These are phyloP conservation scores for Cathartes aura DNA, from an alignment of 2,113 vertebrate genomes.

Conservation along the genomic window DNA sequence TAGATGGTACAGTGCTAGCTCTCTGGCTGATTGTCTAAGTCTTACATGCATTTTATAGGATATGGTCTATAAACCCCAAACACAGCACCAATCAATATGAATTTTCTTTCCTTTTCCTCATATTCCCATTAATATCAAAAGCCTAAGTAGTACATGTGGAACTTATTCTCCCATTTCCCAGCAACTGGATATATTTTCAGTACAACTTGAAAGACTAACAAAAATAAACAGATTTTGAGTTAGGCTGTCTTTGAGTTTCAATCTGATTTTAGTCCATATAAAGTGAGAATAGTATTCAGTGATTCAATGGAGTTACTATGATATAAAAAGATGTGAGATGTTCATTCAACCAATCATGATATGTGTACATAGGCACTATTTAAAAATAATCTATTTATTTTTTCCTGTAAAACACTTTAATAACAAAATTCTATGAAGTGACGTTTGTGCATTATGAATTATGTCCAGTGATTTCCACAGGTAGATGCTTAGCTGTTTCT, in stretches of 20 bases:
- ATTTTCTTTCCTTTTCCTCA: background rate
- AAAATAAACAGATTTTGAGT: background rate
- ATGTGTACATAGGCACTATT: background rate
- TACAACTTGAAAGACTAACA: background rate
- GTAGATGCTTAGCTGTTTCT: constrained; percentile 1
- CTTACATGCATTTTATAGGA: background rate
- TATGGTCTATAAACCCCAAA: background rate
- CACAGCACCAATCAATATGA: background rate
- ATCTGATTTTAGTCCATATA: background rate
- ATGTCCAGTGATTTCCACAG: background rate
- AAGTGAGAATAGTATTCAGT: background rate
- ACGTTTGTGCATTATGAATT: background rate
- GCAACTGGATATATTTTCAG: background rate
- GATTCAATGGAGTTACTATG: background rate
- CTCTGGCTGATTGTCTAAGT: background rate
- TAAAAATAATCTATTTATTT: background rate
- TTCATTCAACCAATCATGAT: background rate
- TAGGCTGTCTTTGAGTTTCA: background rate
- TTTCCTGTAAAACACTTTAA: background rate
- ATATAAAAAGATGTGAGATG: background rate
- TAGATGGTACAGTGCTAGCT: background rate
- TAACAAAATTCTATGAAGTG: background rate
- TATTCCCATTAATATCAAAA: background rate
- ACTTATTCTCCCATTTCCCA: background rate
- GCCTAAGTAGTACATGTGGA: background rate